Base-by-base conservation (phyloP, 2,113 vertebrate genomes). In the Eidolon helvum region DNA sequence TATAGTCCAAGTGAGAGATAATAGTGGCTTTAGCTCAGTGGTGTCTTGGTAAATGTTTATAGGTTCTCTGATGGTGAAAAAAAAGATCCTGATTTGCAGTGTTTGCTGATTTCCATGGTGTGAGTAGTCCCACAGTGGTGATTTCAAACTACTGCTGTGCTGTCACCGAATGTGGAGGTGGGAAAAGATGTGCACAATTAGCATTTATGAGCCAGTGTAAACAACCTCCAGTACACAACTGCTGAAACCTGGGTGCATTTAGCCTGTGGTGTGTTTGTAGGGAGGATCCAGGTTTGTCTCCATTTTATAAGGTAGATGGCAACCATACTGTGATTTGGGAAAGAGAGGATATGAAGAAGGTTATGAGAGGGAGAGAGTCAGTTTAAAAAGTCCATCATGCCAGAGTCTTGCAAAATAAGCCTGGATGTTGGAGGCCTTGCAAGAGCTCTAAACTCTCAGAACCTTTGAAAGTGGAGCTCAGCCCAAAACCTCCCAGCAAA, bases 401-500 rank as follows among this genome's bases (percentile, higher is more conserved):
- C 86, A 55, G 59, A 93, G 55, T 65, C 69, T 92, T 50, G 48
- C 61, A 87, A 71, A 92, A 72, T 86, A 74, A 91, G n/a, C 68
- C 10, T 87, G n/a, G 79, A 71, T 78, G 5, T 7, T 90, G 35
- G n/a, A 82, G 72, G 38, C 88, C 71, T 63, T 74, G 53, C 50
- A 57, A 65, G 65, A 95, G n/a, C 77, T 59, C 43, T 80, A 45
- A 65, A 72, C 50, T 91, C 61, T 79, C 40, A 71, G 74, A 85
- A 84, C 94, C 93, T 97, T 95, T 94, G 83, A 95, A 93, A 96
- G 91, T 94, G 4, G 74, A 97, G 89, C 33, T 91, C 86, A 86
- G 78, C 86, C 78, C 87, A 4, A 77, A 97, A 96, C 74, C 89
- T 96, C 96, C 95, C 91, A 95, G 89, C 97, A 97, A 94, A 96